Evolutionary conservation across 2,113 vertebrate species (phyloP).

Genomic region (Alligator sinensis): DNA sequence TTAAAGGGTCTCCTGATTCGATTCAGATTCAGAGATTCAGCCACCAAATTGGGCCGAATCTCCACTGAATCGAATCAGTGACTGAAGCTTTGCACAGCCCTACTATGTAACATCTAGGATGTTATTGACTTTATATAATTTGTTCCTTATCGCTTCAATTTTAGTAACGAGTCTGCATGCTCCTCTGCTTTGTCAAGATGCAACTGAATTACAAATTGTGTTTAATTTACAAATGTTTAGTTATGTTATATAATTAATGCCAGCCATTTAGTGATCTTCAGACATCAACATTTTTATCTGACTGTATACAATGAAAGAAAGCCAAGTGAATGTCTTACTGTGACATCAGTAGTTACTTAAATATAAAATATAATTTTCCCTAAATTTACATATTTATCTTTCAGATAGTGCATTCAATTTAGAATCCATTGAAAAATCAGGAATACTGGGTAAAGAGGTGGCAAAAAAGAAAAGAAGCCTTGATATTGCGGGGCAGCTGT

Average conservation of each 20-base stretch:
- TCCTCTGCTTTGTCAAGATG: slow-evolving; percentile 38
- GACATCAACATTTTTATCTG: slow-evolving; percentile 38
- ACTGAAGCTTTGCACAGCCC: no score
- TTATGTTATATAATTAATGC: slow-evolving; percentile 12
- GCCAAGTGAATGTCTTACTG: slow-evolving; percentile 15
- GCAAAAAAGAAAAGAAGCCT: no score
- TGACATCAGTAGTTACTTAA: slow-evolving; percentile 46
- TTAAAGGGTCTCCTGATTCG: no score
- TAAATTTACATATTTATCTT: neutral
- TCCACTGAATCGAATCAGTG: no score
- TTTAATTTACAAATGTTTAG: neutral
- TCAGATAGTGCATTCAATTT: neutral
- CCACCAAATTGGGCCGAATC: no score
- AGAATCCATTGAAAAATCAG: neutral
- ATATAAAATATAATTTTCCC: slow-evolving; percentile 26
- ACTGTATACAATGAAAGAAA: slow-evolving; percentile 26
- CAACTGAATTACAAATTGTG: neutral
- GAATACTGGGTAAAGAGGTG: no score
- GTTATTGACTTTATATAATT: slow-evolving; percentile 6
- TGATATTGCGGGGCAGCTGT: no score
- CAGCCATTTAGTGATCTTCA: neutral
- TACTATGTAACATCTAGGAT: neutral
- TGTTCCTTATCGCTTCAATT: slow-evolving; percentile 15
- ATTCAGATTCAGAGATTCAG: no score
- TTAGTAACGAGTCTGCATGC: neutral